Evolutionary conservation across 2,113 vertebrate genomes (phyloP).

Genomic region (Egretta garzetta): DNA sequence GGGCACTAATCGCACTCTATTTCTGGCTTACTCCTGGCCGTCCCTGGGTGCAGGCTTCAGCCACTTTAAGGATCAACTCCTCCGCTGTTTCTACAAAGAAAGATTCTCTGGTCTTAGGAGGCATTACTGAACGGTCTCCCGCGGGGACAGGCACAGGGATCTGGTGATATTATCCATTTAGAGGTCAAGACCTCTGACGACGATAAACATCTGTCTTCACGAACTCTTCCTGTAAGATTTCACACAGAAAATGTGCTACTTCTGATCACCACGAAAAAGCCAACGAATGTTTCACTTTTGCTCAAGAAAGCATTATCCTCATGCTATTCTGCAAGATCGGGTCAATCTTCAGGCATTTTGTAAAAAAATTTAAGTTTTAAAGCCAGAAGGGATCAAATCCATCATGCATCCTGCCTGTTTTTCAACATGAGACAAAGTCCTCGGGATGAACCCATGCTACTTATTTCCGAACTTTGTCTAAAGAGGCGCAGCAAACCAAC

Average conservation of each 20-base stretch:
- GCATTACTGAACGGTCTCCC: background rate
- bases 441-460: background rate
- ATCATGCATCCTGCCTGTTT: background rate
- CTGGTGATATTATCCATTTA: background rate
- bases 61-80: background rate
- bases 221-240: background rate
- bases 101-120: background rate
- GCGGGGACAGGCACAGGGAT: background rate
- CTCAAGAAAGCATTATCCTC: background rate
- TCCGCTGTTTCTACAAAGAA: background rate
- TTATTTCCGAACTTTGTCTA: background rate
- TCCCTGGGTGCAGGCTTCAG: background rate
- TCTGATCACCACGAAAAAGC: background rate
- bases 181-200: background rate
- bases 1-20: background rate
- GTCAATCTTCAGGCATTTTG: no score
- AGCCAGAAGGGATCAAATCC: background rate
- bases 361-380: background rate
- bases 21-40: background rate
- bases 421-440: background rate
- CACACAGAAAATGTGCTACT: background rate
- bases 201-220: background rate
- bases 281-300: fast-evolving
- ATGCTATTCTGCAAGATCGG: background rate
- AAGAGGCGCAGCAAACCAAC: background rate